A percentile compares a stretch with the other conserved stretches of the same genome.
Conservation (phyloP, 2,797 vertebrate species). For the Pantherophis vulpinus region DNA sequence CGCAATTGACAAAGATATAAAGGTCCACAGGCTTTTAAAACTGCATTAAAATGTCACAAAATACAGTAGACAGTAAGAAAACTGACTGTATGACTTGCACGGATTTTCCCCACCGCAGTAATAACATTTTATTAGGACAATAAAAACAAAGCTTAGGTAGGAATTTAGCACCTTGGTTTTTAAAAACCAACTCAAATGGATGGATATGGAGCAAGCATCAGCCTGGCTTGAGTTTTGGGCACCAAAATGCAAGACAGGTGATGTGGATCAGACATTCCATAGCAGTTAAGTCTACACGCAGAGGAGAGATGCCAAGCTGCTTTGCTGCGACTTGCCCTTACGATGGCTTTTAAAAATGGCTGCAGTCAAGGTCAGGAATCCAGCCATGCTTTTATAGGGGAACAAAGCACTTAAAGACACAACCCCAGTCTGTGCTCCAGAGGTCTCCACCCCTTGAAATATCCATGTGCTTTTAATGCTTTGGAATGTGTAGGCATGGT, state of each 20-base stretch:
- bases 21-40: constrained; percentile 63
- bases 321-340: not conserved
- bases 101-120: constrained; percentile 42
- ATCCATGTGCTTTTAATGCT: not conserved
- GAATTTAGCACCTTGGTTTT: constrained; percentile 66
- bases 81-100: constrained; percentile 56
- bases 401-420: not conserved
- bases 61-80: constrained; percentile 65
- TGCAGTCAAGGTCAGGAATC: not conserved
- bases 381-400: not conserved
- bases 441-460: not conserved
- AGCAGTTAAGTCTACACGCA: not conserved
- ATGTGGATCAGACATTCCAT: not conserved
- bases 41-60: constrained; percentile 61
- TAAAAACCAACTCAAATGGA: constrained; percentile 37
- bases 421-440: not conserved
- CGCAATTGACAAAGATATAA: constrained; percentile 47
- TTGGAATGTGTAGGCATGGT: not conserved
- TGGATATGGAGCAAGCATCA: fast-evolving
- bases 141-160: constrained; percentile 53
- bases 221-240: not conserved
- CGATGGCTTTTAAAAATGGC: not conserved
- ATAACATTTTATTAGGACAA: constrained; percentile 58
- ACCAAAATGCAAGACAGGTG: not conserved
- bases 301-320: not conserved